These are phyloP conservation scores for Caenorhabditis panamensis DNA, from an alignment of 2,888 invertebrate species.

Conservation along the genomic window DNA sequence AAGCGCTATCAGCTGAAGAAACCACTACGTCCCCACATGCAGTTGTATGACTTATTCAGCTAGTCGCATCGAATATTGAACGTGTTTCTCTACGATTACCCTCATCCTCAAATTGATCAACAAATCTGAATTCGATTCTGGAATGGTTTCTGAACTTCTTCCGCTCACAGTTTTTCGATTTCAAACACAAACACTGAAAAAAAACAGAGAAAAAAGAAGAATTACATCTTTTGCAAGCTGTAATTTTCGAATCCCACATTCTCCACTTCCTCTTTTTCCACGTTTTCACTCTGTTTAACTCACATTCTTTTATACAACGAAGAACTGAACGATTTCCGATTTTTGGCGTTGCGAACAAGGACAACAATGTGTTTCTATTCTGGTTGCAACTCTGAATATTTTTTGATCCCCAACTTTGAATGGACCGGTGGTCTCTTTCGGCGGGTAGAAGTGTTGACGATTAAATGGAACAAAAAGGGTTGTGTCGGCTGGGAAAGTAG, in stretches of 20 bases:
- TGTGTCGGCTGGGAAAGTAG: slow-evolving; percentile 18
- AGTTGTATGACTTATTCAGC: slow-evolving; percentile 37
- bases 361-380: slow-evolving; percentile 28
- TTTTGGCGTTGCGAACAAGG: not conserved
- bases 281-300: slow-evolving; percentile 39
- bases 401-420: slow-evolving; percentile 1
- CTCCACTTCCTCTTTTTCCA: slow-evolving; percentile 9
- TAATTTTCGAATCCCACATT: slow-evolving; percentile 57
- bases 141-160: slow-evolving; percentile 3
- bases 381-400: slow-evolving; percentile 18
- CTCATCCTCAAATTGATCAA: slow-evolving; percentile 24
- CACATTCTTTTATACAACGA: slow-evolving; percentile 5
- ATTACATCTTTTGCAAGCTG: slow-evolving; percentile 44
- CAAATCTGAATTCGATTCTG: slow-evolving; percentile 4
- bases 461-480: slow-evolving; percentile 29
- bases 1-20: slow-evolving; percentile 47
- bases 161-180: slow-evolving; percentile 15
- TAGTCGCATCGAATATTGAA: slow-evolving; percentile 23
- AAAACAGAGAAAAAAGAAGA: slow-evolving; percentile 16
- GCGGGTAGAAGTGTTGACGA: slow-evolving; percentile 17
- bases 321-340: slow-evolving; percentile 43
- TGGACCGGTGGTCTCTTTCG: not conserved
- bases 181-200: not conserved
- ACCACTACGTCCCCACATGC: slow-evolving; percentile 13
- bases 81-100: slow-evolving; percentile 33